Percentiles rank a stretch among this genome's conserved stretches.
These are phyloP conservation scores for Drosophila diplacantha DNA, from an alignment of 2,888 invertebrate species.

Conservation along the genomic window DNA sequence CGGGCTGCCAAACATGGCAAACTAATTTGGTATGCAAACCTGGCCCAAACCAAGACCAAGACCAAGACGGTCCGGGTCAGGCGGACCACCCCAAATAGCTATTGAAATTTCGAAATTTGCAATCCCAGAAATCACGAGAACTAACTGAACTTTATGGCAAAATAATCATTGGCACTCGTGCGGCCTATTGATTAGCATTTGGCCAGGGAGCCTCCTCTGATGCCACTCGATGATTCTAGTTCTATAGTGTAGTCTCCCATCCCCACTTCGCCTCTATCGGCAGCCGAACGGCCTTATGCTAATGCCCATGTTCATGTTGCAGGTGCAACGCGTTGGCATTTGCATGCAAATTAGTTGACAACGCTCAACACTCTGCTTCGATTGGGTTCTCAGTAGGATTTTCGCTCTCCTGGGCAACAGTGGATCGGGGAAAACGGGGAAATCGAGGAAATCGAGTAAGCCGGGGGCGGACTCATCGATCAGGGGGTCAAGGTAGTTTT, in stretches of 20 bases:
- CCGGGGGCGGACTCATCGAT: neutral
- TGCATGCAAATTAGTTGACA: constrained; percentile 67
- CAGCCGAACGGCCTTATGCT: constrained; percentile 55
- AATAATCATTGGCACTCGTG: constrained; percentile 70
- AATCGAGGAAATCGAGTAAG: neutral
- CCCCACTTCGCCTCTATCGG: constrained; percentile 5
- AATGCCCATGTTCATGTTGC: constrained; percentile 62
- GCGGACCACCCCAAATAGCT: constrained; percentile 52
- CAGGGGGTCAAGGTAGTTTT: constrained; percentile 21
- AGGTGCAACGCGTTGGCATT: constrained; percentile 69
- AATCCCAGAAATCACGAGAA: constrained; percentile 50
- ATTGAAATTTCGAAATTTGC: constrained; percentile 56
- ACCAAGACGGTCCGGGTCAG: constrained; percentile 17
- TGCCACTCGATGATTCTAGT: constrained; percentile 11
- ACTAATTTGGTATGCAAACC: constrained; percentile 70
- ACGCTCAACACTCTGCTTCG: constrained; percentile 42
- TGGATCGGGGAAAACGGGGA: neutral
- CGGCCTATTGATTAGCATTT: constrained; percentile 72
- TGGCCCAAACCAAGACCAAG: constrained; percentile 43
- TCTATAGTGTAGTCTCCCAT: constrained; percentile 9
- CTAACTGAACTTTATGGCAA: constrained; percentile 71
- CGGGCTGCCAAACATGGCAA: constrained; percentile 61
- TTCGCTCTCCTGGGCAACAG: constrained; percentile 8
- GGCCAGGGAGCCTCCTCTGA: constrained; percentile 6
- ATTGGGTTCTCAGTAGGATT: constrained; percentile 16